Percentiles rank a stretch among this genome's conserved stretches.
Conservation (phyloP, 2,888 invertebrate genomes). For the Cinara cedri region DNA sequence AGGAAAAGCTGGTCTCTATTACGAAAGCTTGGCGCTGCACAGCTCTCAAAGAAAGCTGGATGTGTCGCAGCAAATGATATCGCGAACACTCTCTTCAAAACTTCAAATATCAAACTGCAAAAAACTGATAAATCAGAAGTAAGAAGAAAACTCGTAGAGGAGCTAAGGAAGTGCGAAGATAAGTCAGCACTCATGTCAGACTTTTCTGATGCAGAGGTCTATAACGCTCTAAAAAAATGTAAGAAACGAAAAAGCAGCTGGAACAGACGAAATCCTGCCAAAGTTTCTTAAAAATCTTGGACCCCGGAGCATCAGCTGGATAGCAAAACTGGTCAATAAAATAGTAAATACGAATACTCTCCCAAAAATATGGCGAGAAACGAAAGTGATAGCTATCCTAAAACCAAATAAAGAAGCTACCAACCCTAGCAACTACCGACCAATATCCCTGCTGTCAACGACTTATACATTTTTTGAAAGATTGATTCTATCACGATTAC, state of each 20-base stretch:
- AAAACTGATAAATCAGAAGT: too few relatives aligned
- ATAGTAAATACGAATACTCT: neutral
- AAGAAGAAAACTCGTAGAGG: too few relatives aligned
- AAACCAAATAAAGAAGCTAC: too few relatives aligned
- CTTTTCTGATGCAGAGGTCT: neutral
- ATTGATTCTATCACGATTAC: neutral
- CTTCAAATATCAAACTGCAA: too few relatives aligned
- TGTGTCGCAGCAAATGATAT: too few relatives aligned
- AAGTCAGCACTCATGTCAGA: neutral
- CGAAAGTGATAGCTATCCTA: neutral
- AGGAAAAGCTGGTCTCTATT: neutral
- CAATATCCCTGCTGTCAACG: neutral
- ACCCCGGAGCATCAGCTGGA: neutral
- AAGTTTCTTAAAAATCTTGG: slow-evolving; percentile 19
- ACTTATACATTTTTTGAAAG: too few relatives aligned
- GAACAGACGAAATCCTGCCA: slow-evolving; percentile 20
- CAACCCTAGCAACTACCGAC: neutral
- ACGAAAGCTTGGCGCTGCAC: too few relatives aligned
- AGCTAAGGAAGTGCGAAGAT: too few relatives aligned
- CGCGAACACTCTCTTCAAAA: too few relatives aligned
- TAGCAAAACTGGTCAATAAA: neutral
- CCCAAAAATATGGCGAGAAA: neutral
- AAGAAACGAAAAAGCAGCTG: slow-evolving; percentile 35
- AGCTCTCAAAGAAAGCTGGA: too few relatives aligned
- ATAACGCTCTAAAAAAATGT: slow-evolving; percentile 25